Evolutionary conservation across 2,888 invertebrate genomes (phyloP), one percentile per base, ranked within the genome.

Genomic region (Hermaeophaga mercurialis): DNA sequence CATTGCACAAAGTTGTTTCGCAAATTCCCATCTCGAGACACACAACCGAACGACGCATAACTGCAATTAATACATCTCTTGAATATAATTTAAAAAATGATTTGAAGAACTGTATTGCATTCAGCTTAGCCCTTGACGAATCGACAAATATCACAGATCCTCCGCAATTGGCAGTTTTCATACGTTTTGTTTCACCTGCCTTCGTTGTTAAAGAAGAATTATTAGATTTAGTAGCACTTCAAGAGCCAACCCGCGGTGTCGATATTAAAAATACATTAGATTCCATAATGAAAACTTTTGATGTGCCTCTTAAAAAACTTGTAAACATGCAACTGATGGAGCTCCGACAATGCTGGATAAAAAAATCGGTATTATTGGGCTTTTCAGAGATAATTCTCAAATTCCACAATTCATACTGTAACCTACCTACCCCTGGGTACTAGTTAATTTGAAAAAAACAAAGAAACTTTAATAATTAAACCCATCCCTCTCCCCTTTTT

Each of bases 291-390:
- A 38, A 38, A 38, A 50, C 24, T 24, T 41, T 50, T 41, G 26
- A 50, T 50, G 41, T 50, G 41, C 28, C 41, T 50, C 41, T 50
- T 50, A 24, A 50, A 26, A 50, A 50, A 50, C 39, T 50, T 50
- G 50, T 50, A 50, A 50, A 17, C 50, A 50, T 50, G 12, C 50
- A 50, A 41, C 39, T 39, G 41, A 50, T 50, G 50, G 22, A 50
- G 50, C 50, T 50, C 50, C 41, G 50, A 3, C 28, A 41, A 50
- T 48, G 50, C 50, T 50, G 50, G 50, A 28, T 48, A 48, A 48
- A 48, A 48, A 48, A 36, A 31, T 48, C 5, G 36, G 48, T 48
- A 15, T 47, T 47, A 47, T 47, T 47, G 47, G 47, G 31, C 47
- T 47, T 28, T 47, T 47, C 31, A 47, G 47, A 49, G 38, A 38